Evolutionary conservation across 2,113 vertebrate species (phyloP), one percentile per base, ranked within the genome.

Genomic region (Cyprinodon brontotheroides): DNA sequence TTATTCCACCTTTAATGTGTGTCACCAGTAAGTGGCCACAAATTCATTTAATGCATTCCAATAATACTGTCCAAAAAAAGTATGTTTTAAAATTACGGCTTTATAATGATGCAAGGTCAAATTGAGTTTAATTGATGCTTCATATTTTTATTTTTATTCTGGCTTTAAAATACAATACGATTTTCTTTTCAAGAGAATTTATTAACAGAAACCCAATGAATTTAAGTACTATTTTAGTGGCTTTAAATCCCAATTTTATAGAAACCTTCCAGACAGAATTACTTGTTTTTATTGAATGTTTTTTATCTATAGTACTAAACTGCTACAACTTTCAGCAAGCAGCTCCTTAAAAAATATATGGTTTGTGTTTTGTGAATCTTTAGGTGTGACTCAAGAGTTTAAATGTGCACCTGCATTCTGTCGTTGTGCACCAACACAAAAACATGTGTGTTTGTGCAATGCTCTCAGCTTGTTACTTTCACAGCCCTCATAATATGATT

Each of bases 361-460:
- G 48, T 53, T 53, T 20, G 50, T 57, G 17, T 20, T 57, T 57
- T 57, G 50, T 57, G 20, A 45, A 1, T 67, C 15, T 6, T 74
- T 63, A 6, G 50, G 39, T 79, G 12, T 39, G 47, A 37, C 36
- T 36, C 29, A 50, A 50, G 17, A 63, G 38, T 68, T 62, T 65
- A 20, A 64, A 64, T 43, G 53, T 48, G 65, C 69, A 65, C 36
- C 40, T 22, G 38, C 20, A 60, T 13, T 71, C 50, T 20, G 9
- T 20, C 13, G 57, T 40, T 22, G n/a, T 63, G 13, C 53, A 61
- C n/a, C 70, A 80, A 71, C 59, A 39, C 63, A 62, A 36, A 40
- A 60, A 9, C 45, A 20, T 36, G 9, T 66, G 77, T 74, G 72
- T 68, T 75, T 78, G 59, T 68, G 60, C 53, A 43, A 79, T 48